Evolutionary conservation across 2,888 invertebrate species (phyloP), one percentile per base, ranked within the genome.

Genomic region (Alloscopus bannaensis): DNA sequence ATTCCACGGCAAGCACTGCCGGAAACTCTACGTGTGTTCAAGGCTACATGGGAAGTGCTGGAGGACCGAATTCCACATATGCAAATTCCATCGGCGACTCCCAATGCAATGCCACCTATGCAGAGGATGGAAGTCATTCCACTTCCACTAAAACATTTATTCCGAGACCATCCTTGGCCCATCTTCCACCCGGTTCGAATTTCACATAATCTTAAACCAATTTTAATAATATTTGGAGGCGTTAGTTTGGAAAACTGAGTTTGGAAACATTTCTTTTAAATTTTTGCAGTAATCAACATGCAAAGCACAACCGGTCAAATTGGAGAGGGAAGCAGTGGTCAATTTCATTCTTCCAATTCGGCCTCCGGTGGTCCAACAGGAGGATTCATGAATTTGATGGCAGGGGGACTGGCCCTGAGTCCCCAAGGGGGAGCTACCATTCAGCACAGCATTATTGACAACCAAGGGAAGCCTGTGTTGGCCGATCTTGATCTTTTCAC

Each of bases 51-150:
- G 76, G 60, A 20, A 42, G 13, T 22, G 76, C 68, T 6, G 60
- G 62, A n/a, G 55, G 62, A 3, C 18, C 40, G 3, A 76, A 76
- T 60, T 62, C 72, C 11, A 64, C 52, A 3, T 22, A 31, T 6
- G 68, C 69, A 0, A 76, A 68, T 24, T 76, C 76, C 3, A 29
- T 29, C n/a, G 76, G 76, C 11, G 24, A 76, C 24, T 68, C 76
- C 0, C 11, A 52, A 1, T 76, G 76, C 24, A 69, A 69, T 18
- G 42, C 76, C 11, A 69, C 69, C 1, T 62, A 62, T 40, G 4
- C 60, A 6, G 31, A 64, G 2, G 24, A 50, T n/a, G 68, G 69
- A 1, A 52, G 69, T 8, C 75, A 69, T 22, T n/a, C n/a, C n/a
- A n/a, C n/a, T n/a, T n/a, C n/a, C n/a, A n/a, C n/a, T n/a, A n/a